These are phyloP conservation scores for Melieria omissa DNA, from an alignment of 2,888 invertebrate genomes.

Conservation along the genomic window DNA sequence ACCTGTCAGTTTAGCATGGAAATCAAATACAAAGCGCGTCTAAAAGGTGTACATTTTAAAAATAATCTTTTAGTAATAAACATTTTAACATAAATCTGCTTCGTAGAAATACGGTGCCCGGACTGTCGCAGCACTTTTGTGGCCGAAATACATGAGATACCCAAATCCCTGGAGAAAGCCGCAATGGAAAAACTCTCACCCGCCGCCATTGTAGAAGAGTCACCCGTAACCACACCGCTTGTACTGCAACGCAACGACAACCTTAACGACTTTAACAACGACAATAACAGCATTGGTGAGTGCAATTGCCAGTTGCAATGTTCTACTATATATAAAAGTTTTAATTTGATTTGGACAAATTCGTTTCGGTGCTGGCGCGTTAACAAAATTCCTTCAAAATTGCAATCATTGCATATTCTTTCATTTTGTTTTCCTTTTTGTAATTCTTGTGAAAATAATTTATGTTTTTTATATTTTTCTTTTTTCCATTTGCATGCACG, in stretches of 20 bases:
- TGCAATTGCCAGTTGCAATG: background rate
- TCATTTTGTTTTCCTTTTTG: conserved; percentile 30
- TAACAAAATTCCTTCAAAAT: background rate
- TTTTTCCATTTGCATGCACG: conserved; percentile 55
- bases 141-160: conserved; percentile 61
- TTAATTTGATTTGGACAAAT: conserved; percentile 1
- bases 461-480: conserved; percentile 45
- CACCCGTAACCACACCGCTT: conserved; percentile 44
- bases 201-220: conserved; percentile 55
- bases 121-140: conserved; percentile 72
- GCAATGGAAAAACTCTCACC: conserved; percentile 47
- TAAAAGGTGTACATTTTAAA: conserved; percentile 48
- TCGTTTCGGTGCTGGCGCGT: conserved; percentile 31
- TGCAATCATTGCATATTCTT: conserved; percentile 17
- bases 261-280: conserved; percentile 44
- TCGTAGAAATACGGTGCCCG: conserved; percentile 68
- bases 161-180: conserved; percentile 51
- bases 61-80: background rate
- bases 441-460: conserved; percentile 40
- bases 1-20: conserved; percentile 72
- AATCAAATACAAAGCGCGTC: conserved; percentile 52
- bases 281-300: conserved; percentile 59
- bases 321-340: background rate
- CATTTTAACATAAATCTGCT: no score
- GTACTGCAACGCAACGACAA: conserved; percentile 24